phyloP scores from a whole-genome alignment of 2,113 vertebrate genomes.

The Steatornis caripensis region DNA sequence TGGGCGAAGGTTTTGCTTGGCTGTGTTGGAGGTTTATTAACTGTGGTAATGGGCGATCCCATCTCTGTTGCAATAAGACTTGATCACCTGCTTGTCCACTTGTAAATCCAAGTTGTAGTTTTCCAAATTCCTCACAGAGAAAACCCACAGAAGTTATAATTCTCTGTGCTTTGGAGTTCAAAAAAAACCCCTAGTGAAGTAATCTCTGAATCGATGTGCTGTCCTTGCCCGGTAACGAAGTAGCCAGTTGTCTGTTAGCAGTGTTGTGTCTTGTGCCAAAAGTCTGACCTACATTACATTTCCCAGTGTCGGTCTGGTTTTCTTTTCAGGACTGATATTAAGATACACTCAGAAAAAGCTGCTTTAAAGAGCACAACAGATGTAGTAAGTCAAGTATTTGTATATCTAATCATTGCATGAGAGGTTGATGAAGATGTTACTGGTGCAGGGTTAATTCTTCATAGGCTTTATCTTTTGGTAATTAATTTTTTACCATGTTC shows the following conservation, averaged over 20 bases:
- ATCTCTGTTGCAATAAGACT: neutral
- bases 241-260: neutral
- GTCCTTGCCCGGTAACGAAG: neutral
- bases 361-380: neutral
- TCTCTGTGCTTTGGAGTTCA: neutral
- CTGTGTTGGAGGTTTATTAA: neutral
- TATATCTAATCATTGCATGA: neutral
- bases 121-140: neutral
- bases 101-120: neutral
- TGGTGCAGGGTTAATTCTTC: neutral
- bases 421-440: neutral
- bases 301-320: neutral
- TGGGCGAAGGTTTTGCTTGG: neutral
- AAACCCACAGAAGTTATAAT: neutral
- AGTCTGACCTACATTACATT: neutral
- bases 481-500: neutral
- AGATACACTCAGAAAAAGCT: neutral
- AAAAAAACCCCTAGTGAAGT: neutral
- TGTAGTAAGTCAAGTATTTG: neutral
- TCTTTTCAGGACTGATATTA: neutral
- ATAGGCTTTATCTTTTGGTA: neutral
- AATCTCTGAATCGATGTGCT: neutral
- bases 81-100: fast-evolving
- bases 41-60: neutral
- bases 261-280: neutral